Conservation (phyloP, 2,888 invertebrate genomes). For the Chironomus tentans region DNA sequence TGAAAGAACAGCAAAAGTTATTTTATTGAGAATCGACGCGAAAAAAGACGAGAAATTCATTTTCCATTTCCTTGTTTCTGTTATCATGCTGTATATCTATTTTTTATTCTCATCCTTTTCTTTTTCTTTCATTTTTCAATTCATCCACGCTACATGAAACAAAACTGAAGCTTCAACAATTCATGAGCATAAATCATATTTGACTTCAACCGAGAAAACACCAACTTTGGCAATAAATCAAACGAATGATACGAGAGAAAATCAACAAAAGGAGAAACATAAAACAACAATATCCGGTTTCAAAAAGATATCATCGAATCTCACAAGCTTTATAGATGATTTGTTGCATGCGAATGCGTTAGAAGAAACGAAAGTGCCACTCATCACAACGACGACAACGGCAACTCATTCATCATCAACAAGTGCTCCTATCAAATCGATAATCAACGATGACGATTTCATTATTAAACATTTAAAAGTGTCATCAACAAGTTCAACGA, state of each 20-base stretch:
- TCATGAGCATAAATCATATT: constrained; percentile 18
- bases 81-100: no score
- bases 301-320: constrained; percentile 15
- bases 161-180: not conserved
- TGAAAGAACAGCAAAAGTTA: no score
- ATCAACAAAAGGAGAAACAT: not conserved
- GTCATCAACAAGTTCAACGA: constrained; percentile 23
- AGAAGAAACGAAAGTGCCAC: not conserved
- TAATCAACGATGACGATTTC: constrained; percentile 21
- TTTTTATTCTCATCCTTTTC: not conserved
- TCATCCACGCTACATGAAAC: not conserved
- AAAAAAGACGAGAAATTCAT: not conserved
- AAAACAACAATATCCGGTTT: not conserved
- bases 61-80: not conserved
- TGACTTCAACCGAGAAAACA: constrained; percentile 3
- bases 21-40: no score
- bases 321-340: constrained; percentile 13
- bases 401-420: constrained; percentile 18
- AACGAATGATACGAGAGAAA: not conserved
- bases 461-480: constrained; percentile 14
- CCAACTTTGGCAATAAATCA: constrained; percentile 15
- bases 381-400: constrained; percentile 18
- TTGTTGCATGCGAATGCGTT: constrained; percentile 9
- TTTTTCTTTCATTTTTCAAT: not conserved
- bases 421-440: constrained; percentile 7